These are phyloP conservation scores for Diuraphis noxia DNA, from an alignment of 1,140 invertebrate species.

Conservation along the genomic window DNA sequence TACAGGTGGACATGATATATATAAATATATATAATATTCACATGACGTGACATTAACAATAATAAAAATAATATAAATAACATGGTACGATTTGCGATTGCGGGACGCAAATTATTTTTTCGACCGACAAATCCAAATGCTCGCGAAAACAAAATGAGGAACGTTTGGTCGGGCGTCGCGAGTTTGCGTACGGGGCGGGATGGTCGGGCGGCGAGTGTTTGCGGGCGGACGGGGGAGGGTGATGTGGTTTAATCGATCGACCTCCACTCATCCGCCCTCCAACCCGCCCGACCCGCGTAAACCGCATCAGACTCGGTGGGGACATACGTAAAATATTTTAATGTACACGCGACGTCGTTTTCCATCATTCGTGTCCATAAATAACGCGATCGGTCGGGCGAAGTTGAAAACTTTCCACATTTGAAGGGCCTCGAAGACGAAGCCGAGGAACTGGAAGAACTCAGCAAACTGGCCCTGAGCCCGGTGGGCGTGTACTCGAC, in stretches of 20 bases:
- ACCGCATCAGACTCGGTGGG: neutral
- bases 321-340: neutral
- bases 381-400: neutral
- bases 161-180: neutral
- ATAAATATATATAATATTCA: neutral
- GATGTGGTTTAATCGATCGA: neutral
- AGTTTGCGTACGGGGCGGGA: neutral
- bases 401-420: constrained; percentile 24
- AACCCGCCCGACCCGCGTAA: neutral
- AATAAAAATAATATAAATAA: neutral
- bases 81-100: neutral
- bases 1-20: neutral
- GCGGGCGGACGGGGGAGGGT: neutral
- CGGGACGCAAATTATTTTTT: neutral
- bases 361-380: neutral
- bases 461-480: constrained; percentile 57
- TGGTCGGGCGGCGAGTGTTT: neutral
- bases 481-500: constrained; percentile 58
- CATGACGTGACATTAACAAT: neutral
- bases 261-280: neutral
- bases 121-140: neutral
- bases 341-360: neutral
- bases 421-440: constrained; percentile 57
- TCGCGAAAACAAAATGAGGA: neutral
- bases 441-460: constrained; percentile 58